Base-by-base conservation (phyloP, 2,888 invertebrate genomes). In the Caenorhabditis zanzibari region DNA sequence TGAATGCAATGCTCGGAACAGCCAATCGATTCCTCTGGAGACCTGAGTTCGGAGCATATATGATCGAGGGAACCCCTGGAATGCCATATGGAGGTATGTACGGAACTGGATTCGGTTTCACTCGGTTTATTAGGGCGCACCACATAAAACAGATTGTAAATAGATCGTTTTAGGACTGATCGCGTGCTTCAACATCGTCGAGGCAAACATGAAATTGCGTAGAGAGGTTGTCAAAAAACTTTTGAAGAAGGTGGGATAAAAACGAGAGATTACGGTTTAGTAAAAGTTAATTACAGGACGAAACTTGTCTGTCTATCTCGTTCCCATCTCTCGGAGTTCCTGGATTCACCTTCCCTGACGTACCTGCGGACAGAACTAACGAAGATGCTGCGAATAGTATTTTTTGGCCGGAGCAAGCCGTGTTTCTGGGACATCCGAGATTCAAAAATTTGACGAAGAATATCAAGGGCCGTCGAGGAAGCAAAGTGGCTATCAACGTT, bases 1-100 rank as follows among this genome's bases (percentile, higher is more conserved):
- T 91, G 24, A 92, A 92, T 80, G 88, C 88, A 47, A 83, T 91
- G 81, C 84, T 91, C 14, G 92, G 92, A 38, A 89, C 88, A 19
- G 91, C 91, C 49, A 92, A 92, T 71, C 82, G 85, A 28, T 90
- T 88, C 71, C 93, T 97, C 54, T 99, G 99, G 99, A 95, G 97
- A 69, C 98, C 98, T 0, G 99, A 99, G 93, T 99, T 97, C 94
- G 98, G 96, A 2, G 95, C 96, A n/a, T 99, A 98, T 92, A 98
- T 99, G 98, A 95, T 79, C 98, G 99, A 94, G 83, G 98, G 98
- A 22, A 99, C 99, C 0, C 99, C 99, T 0, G 98, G 99, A 38
- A 86, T 87, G 28, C 92, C 92, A 0, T 92, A 92, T 68, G 92
- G 92, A 82, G 92, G 92, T 90, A 63, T 16, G 59, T 44, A 22